Base-by-base conservation (phyloP, 2,113 vertebrate species). In the Hypomesus transpacificus region DNA sequence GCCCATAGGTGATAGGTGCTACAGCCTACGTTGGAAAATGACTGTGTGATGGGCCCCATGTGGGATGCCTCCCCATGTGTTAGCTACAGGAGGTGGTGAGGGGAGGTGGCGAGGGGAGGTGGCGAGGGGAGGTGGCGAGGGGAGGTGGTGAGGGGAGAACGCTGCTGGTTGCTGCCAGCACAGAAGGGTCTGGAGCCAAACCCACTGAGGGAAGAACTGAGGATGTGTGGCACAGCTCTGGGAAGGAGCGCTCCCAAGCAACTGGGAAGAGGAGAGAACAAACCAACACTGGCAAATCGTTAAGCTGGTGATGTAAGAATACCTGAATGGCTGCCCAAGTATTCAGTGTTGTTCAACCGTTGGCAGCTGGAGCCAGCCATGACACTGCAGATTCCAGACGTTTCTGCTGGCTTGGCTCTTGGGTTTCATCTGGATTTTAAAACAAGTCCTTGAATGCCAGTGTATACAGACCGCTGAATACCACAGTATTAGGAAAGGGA, bases 251-350 rank as follows among this genome's bases (percentile, higher is more conserved):
- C 50, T 54, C 52, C 57, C 54, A 72, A 26, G 16, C 16, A 57
- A 50, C 59, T 70, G 70, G 50, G 26, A 56, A 59, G 28, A 66
- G 74, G 24, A 64, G 20, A 17, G 3, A 16, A 66, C 73, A 76
- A 60, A 73, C 82, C 83, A 31, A 65, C 21, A 68, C 76, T 84
- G 84, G 77, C 80, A 79, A 57, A n/a, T 75, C 21, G 24, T 71
- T 64, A 74, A 65, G 71, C 73, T 62, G 66, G 75, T 77, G 79
- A 85, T 74, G 70, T 68, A 82, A 78, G 71, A 84, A 75, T 46
- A 59, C 53, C 54, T 65, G 75, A 75, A 52, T 68, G 60, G 58
- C 58, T 46, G 60, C 59, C 71, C 50, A 80, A 80, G 67, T 53
- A 82, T 74, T 70, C 11, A 62, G 53, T 51, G 75, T 75, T 80